Conservation (phyloP, 2,113 vertebrate species). For the Hyperopisus bebe region DNA sequence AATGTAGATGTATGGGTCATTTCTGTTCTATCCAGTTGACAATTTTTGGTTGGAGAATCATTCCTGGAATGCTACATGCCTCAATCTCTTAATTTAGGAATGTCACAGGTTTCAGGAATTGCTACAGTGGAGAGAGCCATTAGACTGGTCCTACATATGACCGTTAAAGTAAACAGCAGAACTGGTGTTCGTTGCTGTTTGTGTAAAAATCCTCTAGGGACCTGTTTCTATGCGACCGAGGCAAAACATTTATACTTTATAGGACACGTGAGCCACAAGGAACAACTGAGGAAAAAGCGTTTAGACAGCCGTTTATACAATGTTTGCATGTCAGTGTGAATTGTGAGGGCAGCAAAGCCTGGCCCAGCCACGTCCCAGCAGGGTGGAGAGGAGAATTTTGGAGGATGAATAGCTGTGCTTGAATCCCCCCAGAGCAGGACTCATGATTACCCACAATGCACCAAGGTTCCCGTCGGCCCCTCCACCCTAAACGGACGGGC, state of each 20-base stretch:
- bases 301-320: neutral
- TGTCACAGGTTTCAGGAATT: neutral
- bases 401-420: neutral
- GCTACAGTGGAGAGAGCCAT: neutral
- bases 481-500: neutral
- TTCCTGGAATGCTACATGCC: neutral
- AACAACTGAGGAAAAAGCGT: neutral
- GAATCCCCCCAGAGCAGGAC: neutral
- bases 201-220: neutral
- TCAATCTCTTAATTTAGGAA: neutral
- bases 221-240: neutral
- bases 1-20: neutral
- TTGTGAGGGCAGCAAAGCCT: neutral
- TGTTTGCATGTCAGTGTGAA: neutral
- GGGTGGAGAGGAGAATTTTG: neutral
- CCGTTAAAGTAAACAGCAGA: neutral
- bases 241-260: conserved; percentile 8
- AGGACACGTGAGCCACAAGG: neutral
- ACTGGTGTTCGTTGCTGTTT: neutral
- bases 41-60: neutral
- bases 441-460: neutral
- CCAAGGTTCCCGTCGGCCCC: neutral
- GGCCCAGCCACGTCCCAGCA: neutral
- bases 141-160: neutral
- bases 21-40: neutral